Evolutionary conservation across 2,113 vertebrate species (phyloP), one percentile per base, ranked within the genome.

Genomic region (Crotalus viridis): DNA sequence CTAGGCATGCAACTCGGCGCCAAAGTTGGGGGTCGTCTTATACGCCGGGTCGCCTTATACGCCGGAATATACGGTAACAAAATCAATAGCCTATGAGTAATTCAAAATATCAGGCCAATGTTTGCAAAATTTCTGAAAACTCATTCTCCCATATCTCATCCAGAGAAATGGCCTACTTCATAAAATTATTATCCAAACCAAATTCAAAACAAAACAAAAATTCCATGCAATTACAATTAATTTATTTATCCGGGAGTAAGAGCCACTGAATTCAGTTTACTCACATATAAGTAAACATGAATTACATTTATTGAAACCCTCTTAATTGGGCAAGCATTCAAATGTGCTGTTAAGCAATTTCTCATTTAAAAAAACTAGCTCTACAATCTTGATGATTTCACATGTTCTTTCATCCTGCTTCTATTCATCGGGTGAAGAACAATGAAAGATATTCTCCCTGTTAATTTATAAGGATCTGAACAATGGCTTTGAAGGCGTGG

Each of bases 71-170:
- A 39, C 39, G 39, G 39, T 89, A 61, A 94, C 3, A 93, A 24
- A 56, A 88, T 48, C 94, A 88, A 33, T 96, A 87, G 0, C 64
- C 91, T 93, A 7, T 93, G 28, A 96, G 89, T 91, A 94, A 94
- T 94, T 43, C 92, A 87, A 94, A 95, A 94, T 28, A 89, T 55
- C 92, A 95, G 69, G 33, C 64, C 64, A 69, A 17, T 33, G 64
- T 33, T 81, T 81, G 69, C 33, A 81, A 81, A 81, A 39, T 81
- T n/a, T 52, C 46, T 87, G 13, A 51, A 48, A 86, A 43, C 13
- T 10, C 5, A 43, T 85, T 85, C 10, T 48, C 43, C 81, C 85
- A 51, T 48, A 48, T 46, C 46, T 86, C 43, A 86, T 86, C 8
- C 33, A 48, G 43, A 51, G 48, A 19, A 88, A 54, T 88, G 26